phyloP scores from a whole-genome alignment of 2,888 invertebrate genomes.

The Melanchra persicariae region DNA sequence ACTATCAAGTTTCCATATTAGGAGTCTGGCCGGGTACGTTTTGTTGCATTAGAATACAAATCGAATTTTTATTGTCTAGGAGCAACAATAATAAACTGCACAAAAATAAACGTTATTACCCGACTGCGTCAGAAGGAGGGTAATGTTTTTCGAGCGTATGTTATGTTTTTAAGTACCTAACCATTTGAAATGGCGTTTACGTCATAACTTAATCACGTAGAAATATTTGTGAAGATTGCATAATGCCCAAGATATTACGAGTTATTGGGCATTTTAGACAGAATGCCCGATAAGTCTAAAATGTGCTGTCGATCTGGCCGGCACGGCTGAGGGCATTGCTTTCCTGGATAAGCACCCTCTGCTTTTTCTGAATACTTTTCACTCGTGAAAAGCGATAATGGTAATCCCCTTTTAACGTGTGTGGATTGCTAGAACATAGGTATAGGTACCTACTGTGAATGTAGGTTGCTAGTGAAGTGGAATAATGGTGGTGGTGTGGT shows the following conservation, averaged over 20 bases:
- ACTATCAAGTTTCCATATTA: not conserved
- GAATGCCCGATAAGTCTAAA: conserved; percentile 5
- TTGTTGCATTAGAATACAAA: not conserved
- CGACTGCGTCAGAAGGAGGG: no score
- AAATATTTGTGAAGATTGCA: not conserved
- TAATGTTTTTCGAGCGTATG: no score
- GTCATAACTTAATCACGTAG: not conserved
- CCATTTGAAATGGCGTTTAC: not conserved
- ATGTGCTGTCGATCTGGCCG: conserved; percentile 9
- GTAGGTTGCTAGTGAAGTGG: no score
- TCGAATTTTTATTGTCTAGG: not conserved
- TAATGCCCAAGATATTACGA: not conserved
- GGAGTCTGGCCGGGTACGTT: not conserved
- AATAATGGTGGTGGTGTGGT: no score
- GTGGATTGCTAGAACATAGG: not conserved
- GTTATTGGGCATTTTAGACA: not conserved
- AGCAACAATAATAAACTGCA: not conserved
- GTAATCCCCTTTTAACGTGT: not conserved
- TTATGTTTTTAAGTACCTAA: not conserved
- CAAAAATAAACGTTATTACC: not conserved
- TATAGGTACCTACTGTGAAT: no score
- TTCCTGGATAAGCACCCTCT: conserved; percentile 2
- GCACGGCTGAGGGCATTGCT: not conserved
- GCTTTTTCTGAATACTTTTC: not conserved
- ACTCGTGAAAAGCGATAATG: conserved; percentile 3